Conservation (phyloP, 2,797 vertebrate genomes). For the Brotula barbata region DNA sequence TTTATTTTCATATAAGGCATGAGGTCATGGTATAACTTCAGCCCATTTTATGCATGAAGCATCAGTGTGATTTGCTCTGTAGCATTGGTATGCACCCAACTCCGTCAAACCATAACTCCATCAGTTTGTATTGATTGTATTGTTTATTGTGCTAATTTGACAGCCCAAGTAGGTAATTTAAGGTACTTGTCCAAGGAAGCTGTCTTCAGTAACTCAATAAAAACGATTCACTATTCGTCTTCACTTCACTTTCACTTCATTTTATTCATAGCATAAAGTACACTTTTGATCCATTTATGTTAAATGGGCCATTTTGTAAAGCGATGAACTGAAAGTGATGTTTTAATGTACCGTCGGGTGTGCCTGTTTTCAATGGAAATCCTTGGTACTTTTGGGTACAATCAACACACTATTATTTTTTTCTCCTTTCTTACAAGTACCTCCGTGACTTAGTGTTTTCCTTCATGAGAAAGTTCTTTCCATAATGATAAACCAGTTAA, state of each 20-base stretch:
- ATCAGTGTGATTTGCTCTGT: constrained; percentile 57
- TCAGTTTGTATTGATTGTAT: constrained; percentile 23
- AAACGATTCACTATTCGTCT: background rate
- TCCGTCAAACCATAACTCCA: background rate
- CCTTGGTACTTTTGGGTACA: constrained; percentile 28
- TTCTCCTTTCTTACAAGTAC: constrained; percentile 18
- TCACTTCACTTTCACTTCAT: constrained; percentile 64
- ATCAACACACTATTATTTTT: constrained; percentile 20
- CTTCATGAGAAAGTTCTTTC: background rate
- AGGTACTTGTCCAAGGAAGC: constrained; percentile 10
- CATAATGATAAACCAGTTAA: constrained; percentile 5
- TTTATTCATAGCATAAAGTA: constrained; percentile 7
- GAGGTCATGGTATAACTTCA: background rate
- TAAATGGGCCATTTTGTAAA: constrained; percentile 18
- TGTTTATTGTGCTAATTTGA: constrained; percentile 2
- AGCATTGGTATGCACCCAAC: constrained; percentile 23
- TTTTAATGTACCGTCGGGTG: constrained; percentile 1
- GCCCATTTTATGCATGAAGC: constrained; percentile 54
- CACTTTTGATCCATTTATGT: constrained; percentile 6
- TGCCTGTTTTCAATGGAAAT: constrained; percentile 22
- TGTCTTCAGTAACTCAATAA: constrained; percentile 20
- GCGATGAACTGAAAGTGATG: constrained; percentile 59
- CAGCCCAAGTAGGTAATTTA: constrained; percentile 9
- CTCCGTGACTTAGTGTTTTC: background rate
- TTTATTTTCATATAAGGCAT: constrained; percentile 6